These are phyloP conservation scores for Himalopsyche tibetana DNA, from an alignment of 2,888 invertebrate genomes.

Conservation along the genomic window DNA sequence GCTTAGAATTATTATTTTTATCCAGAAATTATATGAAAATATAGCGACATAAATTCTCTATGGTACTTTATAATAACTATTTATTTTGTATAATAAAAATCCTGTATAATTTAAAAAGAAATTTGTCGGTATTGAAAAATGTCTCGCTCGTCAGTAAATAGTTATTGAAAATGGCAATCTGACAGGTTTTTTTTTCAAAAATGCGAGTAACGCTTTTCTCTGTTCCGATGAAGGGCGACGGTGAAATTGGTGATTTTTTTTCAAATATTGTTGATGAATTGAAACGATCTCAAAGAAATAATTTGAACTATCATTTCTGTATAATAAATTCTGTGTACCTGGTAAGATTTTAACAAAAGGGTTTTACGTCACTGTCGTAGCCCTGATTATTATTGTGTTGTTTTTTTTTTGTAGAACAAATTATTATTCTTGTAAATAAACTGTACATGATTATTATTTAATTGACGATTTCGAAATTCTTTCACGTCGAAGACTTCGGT, in stretches of 20 bases:
- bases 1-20: too few relatives aligned
- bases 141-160: too few relatives aligned
- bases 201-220: too few relatives aligned
- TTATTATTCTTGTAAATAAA: constrained; percentile 45
- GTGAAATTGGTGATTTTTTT: constrained; percentile 17
- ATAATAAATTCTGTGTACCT: constrained; percentile 41
- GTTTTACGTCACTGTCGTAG: background rate
- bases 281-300: constrained; percentile 32
- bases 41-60: too few relatives aligned
- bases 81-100: too few relatives aligned
- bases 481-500: constrained; percentile 39
- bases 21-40: too few relatives aligned
- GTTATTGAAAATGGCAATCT: too few relatives aligned
- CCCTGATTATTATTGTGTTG: constrained; percentile 10
- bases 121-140: too few relatives aligned
- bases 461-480: constrained; percentile 27
- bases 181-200: too few relatives aligned
- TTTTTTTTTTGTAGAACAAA: constrained; percentile 51
- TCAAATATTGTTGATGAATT: constrained; percentile 18
- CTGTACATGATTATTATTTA: constrained; percentile 36
- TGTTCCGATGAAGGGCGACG: background rate
- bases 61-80: too few relatives aligned
- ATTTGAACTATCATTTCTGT: constrained; percentile 39
- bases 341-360: constrained; percentile 13
- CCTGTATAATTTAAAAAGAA: too few relatives aligned